Evolutionary conservation across 2,888 invertebrate species (phyloP), one percentile per base, ranked within the genome.

Genomic region (Nemotelus nigrinus): DNA sequence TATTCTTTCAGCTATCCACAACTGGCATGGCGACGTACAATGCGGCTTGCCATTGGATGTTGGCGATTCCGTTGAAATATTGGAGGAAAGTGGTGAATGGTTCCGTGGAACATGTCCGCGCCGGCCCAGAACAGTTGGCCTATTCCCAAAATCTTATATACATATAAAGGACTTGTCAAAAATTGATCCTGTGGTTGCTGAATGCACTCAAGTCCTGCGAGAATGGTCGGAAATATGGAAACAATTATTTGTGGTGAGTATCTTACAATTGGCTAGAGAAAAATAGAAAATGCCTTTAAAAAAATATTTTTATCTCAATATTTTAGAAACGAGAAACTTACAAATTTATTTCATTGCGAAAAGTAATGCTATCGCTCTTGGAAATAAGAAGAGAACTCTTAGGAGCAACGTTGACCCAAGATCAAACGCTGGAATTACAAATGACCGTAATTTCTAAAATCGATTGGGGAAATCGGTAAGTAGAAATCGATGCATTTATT

Each of bases 181-280:
- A 82, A 96, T 96, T 83, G 97, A 98, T 88, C 92, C 95, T 0
- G 92, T 96, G n/a, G 95, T 96, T 1, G 90, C 93, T 74, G 97
- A 98, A 88, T 96, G 97, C 76, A 95, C 96, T 0, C 92, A 95
- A 80, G 97, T 97, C 0, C 88, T 97, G 64, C 89, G 96, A 84
- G 98, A 98, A 91, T 98, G 98, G 98, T 94, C 94, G 25, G 90
- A 93, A 81, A 93, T 96, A 81, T 97, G 97, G 97, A 96, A 96
- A 85, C 93, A 92, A 82, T 90, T 96, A 65, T 97, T 94, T 90
- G 94, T 96, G 90, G 97, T 97, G 88, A 88, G 93, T 88, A 58
- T 60, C 71, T 78, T 25, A 6, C 45, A 65, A 0, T 76, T 64
- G 6, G 10, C 1, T 53, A 53, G 10, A 53, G 10, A 53, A 53